Base-by-base conservation (phyloP, 1,140 invertebrate genomes). In the Drosophila arizonae region DNA sequence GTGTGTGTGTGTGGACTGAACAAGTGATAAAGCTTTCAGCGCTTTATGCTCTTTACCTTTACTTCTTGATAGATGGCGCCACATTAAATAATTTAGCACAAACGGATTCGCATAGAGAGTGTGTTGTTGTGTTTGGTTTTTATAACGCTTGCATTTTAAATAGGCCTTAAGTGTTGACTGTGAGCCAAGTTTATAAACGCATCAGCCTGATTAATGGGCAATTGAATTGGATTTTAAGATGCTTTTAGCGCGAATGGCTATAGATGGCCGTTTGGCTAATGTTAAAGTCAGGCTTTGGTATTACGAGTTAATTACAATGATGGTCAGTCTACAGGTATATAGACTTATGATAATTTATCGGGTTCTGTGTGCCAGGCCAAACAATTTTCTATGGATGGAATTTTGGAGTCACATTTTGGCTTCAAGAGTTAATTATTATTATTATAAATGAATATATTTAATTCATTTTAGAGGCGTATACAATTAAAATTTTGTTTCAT, bases 21-120 rank as follows among this genome's bases (percentile, higher is more conserved):
- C 57, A 56, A 43, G 51, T 72, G 64, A 51, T 66, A n/a, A 24
- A 46, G 36, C 26, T 51, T 33, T 28, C 56, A 58, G 21, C 48
- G 39, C 28, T 60, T 17, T 17, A 17, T 17, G 17, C 17, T n/a
- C 26, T 54, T 54, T 54, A 10, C 28, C 21, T 4, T 4, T 24
- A 41, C 54, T 13, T 24, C 43, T 48, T 64, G 36, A 46, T 58
- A 72, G 70, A 72, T 72, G 70, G 70, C 70, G 70, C 64, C 70
- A 68, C 56, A 72, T 72, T 13, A 68, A 55, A 41, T n/a, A 33
- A 67, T 68, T 41, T 33, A 63, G 41, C 67, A 4, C 41, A 55
- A 46, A 39, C 39, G 41, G 41, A 46, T 64, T 63, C 43, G 62
- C 36, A 33, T 48, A 60, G 11, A 11, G 3, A 13, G 36, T 39